Percentiles rank a stretch among this genome's conserved stretches.
phyloP scores from a whole-genome alignment of 2,888 invertebrate species.

The Pseudococcus viburni region DNA sequence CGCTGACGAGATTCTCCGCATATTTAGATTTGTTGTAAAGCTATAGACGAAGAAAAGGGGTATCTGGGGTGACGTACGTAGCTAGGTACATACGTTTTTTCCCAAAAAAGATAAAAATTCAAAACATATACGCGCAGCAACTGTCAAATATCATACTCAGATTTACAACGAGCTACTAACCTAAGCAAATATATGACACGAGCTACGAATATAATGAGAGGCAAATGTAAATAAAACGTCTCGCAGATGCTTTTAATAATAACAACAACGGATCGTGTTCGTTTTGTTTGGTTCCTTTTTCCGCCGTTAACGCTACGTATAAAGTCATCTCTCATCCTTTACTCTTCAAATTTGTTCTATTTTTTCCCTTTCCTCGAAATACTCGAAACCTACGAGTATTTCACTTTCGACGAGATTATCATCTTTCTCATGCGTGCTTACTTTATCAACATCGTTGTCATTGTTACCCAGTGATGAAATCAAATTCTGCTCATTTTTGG shows the following conservation, averaged over 20 bases:
- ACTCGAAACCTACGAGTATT: background rate
- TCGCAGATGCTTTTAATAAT: conserved; percentile 43
- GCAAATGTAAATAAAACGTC: conserved; percentile 39
- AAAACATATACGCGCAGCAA: conserved; percentile 26
- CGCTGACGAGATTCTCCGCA: background rate
- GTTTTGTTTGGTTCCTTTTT: conserved; percentile 13
- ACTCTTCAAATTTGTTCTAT: conserved; percentile 5
- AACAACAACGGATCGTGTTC: conserved; percentile 23
- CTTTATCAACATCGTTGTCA: background rate
- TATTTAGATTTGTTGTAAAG: background rate
- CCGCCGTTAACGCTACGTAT: background rate
- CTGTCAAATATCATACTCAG: conserved; percentile 30
- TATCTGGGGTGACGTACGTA: background rate
- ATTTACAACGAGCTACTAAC: conserved; percentile 24
- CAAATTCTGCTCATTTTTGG: background rate
- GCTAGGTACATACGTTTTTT: background rate
- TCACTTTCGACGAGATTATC: background rate
- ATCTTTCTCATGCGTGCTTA: background rate
- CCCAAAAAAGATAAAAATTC: conserved; percentile 14
- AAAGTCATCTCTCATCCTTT: background rate
- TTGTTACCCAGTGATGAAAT: background rate
- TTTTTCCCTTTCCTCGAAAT: background rate
- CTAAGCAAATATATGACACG: conserved; percentile 37
- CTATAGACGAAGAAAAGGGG: background rate
- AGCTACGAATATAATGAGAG: conserved; percentile 38